These are phyloP conservation scores for Phalacrocorax aristotelis DNA, from an alignment of 2,113 vertebrate species.

Conservation along the genomic window DNA sequence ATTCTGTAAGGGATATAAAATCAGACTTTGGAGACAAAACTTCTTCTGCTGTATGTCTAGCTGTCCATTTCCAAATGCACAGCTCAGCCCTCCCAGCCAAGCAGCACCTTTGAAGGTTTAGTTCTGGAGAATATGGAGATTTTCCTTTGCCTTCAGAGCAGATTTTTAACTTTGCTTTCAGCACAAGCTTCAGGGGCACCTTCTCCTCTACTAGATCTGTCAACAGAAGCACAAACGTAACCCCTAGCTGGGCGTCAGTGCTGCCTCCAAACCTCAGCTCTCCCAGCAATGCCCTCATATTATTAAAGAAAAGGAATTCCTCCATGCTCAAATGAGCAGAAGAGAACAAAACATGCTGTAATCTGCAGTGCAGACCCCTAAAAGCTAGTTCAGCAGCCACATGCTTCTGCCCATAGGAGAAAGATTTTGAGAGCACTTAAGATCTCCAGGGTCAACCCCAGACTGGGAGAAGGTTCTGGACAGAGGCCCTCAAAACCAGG, in stretches of 20 bases:
- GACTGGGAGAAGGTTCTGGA: not conserved
- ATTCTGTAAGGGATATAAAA: not conserved
- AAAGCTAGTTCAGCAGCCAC: not conserved
- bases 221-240: not conserved
- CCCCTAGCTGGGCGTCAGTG: not conserved
- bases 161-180: not conserved
- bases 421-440: not conserved
- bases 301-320: not conserved
- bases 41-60: not conserved
- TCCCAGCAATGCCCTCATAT: not conserved
- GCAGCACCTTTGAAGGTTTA: not conserved
- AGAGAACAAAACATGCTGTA: not conserved
- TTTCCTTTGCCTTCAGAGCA: not conserved
- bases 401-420: not conserved
- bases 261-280: not conserved
- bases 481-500: not conserved
- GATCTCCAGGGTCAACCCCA: not conserved
- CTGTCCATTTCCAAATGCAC: not conserved
- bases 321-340: not conserved
- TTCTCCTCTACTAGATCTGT: not conserved
- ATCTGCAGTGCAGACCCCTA: not conserved
- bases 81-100: not conserved
- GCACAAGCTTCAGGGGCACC: not conserved
- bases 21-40: not conserved
- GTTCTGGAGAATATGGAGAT: not conserved